A percentile compares a stretch with the other conserved stretches of the same genome.
Conservation (phyloP, 2,113 vertebrate genomes). For the Notiomystis cincta region DNA sequence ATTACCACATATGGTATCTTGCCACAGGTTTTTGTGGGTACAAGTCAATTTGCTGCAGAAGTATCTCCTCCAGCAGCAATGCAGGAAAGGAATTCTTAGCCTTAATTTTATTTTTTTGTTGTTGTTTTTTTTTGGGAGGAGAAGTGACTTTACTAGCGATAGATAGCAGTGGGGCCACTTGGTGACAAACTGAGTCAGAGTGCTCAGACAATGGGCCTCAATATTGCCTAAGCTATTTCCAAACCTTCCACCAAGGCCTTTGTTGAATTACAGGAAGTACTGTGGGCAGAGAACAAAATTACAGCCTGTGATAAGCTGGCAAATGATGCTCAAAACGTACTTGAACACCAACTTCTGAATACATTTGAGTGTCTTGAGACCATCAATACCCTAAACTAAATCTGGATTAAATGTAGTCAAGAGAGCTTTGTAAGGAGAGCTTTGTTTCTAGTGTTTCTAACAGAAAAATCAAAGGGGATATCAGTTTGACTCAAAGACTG, state of each 20-base stretch:
- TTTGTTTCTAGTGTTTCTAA: not conserved
- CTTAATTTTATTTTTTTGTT: not conserved
- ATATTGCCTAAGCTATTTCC: not conserved
- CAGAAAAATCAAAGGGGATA: not conserved
- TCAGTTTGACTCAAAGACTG: not conserved
- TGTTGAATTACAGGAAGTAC: conserved; percentile 21
- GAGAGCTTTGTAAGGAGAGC: not conserved
- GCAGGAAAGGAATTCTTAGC: not conserved
- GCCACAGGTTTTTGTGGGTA: conserved; percentile 59
- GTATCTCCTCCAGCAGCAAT: conserved; percentile 12
- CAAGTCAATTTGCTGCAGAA: conserved; percentile 62
- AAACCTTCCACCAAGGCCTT: conserved; percentile 8
- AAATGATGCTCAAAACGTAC: not conserved
- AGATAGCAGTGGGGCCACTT: not conserved
- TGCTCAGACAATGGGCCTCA: not conserved
- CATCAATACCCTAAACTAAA: not conserved
- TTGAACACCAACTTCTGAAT: not conserved
- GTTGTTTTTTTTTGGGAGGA: not conserved
- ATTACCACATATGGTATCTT: conserved; percentile 57
- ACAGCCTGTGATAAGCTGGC: not conserved
- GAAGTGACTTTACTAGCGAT: not conserved
- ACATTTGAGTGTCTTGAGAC: not conserved
- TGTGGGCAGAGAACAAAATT: not conserved
- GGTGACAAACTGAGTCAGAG: not conserved
- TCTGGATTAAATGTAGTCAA: not conserved